Percentiles rank a stretch among this genome's conserved stretches.
phyloP scores from a whole-genome alignment of 2,797 vertebrate genomes.

The Tamandua tetradactyla region DNA sequence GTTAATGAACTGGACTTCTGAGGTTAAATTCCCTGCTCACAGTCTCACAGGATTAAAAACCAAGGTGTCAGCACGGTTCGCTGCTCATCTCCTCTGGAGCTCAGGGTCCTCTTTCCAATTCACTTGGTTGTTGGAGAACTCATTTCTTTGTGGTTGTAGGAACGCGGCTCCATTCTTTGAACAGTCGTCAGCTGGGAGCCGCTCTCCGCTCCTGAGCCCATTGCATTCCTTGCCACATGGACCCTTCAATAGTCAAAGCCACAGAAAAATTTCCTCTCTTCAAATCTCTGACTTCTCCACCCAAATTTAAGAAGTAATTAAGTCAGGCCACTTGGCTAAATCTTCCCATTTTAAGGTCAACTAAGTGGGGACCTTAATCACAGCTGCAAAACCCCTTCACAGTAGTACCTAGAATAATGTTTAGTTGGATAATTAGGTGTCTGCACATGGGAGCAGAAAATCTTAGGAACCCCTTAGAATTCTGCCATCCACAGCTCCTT shows the following conservation, averaged over 20 bases:
- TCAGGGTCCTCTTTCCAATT: background rate
- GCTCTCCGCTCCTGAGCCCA: background rate
- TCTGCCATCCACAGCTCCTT: background rate
- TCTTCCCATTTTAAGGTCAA: background rate
- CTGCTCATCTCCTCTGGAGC: background rate
- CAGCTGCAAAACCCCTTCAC: background rate
- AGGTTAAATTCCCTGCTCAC: background rate
- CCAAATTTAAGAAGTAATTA: background rate
- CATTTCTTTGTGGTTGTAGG: background rate
- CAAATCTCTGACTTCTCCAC: background rate
- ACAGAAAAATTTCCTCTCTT: background rate
- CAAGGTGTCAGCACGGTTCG: background rate
- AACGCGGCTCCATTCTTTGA: background rate
- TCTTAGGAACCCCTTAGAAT: background rate
- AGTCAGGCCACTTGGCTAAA: background rate
- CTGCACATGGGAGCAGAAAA: background rate
- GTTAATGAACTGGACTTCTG: too few species aligned
- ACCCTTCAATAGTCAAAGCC: background rate
- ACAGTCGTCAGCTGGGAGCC: background rate
- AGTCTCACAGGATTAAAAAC: background rate
- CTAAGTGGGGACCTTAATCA: background rate
- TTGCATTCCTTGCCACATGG: background rate
- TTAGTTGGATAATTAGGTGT: background rate
- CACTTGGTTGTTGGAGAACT: background rate
- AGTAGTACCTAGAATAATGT: background rate